phyloP scores from a whole-genome alignment of 2,113 vertebrate genomes.

The Lepisosteus osseus region DNA sequence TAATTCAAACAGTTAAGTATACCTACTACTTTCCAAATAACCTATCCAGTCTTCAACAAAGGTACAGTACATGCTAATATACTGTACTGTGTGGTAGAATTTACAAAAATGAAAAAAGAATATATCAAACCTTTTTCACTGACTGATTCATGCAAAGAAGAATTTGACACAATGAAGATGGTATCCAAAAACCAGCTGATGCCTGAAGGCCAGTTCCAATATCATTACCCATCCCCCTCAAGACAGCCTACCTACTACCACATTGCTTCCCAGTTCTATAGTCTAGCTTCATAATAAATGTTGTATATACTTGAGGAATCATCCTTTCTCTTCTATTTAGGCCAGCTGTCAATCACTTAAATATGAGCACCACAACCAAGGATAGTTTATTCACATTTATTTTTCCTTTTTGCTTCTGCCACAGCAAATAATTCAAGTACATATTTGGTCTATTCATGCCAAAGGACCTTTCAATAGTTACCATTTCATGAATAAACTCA shows the following conservation, averaged over 20 bases:
- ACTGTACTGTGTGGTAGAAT: no score
- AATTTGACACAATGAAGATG: not conserved
- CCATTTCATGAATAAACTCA: no score
- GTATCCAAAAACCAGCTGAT: not conserved
- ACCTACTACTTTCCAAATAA: no score
- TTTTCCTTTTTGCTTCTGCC: not conserved
- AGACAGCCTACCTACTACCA: slow-evolving; percentile 13
- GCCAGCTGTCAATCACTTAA: slow-evolving; percentile 60
- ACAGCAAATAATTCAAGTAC: not conserved
- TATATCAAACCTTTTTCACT: not conserved
- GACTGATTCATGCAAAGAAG: not conserved
- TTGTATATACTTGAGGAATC: slow-evolving; percentile 41
- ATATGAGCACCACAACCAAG: slow-evolving; percentile 25
- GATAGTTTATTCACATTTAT: slow-evolving; percentile 35
- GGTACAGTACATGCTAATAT: no score
- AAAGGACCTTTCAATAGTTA: no score
- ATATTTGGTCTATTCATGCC: no score
- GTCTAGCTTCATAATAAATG: slow-evolving; percentile 46
- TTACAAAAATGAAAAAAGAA: not conserved
- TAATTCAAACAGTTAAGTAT: no score
- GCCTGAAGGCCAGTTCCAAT: slow-evolving; percentile 18
- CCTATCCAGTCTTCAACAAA: no score
- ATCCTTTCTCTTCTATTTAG: slow-evolving; percentile 53
- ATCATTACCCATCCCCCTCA: slow-evolving; percentile 35
- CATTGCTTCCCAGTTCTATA: slow-evolving; percentile 26